A percentile compares a stretch with the other conserved stretches of the same genome.
Conservation (phyloP, 35 echinoderm and acorn worm genomes). For the Anneissia japonica region DNA sequence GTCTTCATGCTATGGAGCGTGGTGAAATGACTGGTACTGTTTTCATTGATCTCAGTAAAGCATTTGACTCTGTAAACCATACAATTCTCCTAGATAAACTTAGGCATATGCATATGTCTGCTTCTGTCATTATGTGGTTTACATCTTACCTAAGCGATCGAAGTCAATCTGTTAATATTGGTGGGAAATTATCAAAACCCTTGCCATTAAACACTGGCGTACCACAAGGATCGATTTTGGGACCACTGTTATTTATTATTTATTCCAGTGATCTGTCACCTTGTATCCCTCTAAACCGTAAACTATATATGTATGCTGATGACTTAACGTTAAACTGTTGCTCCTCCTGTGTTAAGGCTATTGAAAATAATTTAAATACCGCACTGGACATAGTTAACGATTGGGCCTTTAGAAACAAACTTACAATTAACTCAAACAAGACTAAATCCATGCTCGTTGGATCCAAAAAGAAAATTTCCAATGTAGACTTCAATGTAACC, state of each 20-base stretch:
- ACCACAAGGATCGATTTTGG: conserved; percentile 11
- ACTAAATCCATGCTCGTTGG: too few species aligned
- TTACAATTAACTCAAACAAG: too few species aligned
- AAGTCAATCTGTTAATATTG: background rate
- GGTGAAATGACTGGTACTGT: background rate
- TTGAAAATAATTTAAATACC: background rate
- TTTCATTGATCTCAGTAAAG: conserved; percentile 15
- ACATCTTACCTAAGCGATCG: conserved; percentile 9
- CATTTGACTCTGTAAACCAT: conserved; percentile 64
- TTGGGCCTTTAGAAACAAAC: too few species aligned
- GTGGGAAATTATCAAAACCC: conserved; percentile 1
- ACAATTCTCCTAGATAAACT: conserved; percentile 4
- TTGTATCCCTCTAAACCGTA: background rate
- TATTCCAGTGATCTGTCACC: background rate
- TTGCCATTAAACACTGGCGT: background rate
- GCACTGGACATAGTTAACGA: background rate
- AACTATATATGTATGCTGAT: background rate
- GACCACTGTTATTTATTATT: conserved; percentile 12
- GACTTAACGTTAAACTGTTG: background rate
- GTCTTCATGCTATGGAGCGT: background rate
- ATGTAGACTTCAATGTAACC: too few species aligned
- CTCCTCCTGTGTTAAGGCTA: too few species aligned
- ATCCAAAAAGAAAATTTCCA: too few species aligned
- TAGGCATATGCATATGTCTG: background rate
- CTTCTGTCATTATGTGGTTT: conserved; percentile 7